Evolutionary conservation across 2,888 invertebrate genomes (phyloP), one percentile per base, ranked within the genome.

Genomic region (Argyresthia goedartella): DNA sequence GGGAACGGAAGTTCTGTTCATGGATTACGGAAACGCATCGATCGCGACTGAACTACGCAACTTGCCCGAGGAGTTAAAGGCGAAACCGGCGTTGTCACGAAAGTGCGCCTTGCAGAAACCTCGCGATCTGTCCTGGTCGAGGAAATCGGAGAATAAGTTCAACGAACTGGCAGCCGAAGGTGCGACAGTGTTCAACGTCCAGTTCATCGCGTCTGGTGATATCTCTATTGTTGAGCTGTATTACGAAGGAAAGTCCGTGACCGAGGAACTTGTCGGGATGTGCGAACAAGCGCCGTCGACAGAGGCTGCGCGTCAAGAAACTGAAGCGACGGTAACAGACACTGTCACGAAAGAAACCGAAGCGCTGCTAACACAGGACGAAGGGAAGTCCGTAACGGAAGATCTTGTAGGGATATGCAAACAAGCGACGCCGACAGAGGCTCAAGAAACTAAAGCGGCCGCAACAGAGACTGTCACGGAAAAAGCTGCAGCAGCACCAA

Each of bases 21-120:
- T 92, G 71, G 92, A 92, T 66, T 92, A 91, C 60, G 92, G 92
- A 4, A 92, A 92, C 63, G 88, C 88, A 0, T 88, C 88, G 0
- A 73, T 88, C 4, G 88, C 89, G 0, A 82, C 82, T 13, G 89
- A 91, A 63, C 67, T 92, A 15, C 79, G 90, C 49, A 78, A 81
- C 56, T 76, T 92, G 9, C 90, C 92, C 0, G 87, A 89, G 34
- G 88, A 90, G 50, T 81, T 93, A 1, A 88, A 88, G 36, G 68
- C 77, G 4, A 79, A 89, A 57, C 90, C 91, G 4, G 85, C 88
- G 4, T 67, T 92, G 1, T 89, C 92, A 0, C 88, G 88, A 56
- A 88, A 88, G 58, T 92, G 92, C 61, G 82, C 89, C 1, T 70
- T 93, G 1, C 87, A 88, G 55, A 81, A 89, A 62, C 90, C 92